Percentiles rank a stretch among this genome's conserved stretches.
phyloP scores from a whole-genome alignment of 2,797 vertebrate species.

The Malurus splendens region DNA sequence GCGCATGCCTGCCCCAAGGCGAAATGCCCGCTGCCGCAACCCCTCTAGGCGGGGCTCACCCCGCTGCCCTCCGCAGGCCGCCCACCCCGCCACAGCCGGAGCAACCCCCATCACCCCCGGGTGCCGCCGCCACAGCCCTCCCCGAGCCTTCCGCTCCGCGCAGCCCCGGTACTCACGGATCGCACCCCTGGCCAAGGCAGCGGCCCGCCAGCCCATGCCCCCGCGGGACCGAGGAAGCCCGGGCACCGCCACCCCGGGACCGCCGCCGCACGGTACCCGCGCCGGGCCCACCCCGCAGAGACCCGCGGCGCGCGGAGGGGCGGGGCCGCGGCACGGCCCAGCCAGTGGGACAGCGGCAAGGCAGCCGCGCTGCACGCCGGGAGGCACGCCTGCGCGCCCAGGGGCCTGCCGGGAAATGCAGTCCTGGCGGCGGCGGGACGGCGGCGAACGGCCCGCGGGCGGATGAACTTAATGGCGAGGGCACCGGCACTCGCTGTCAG shows the following conservation, averaged over 20 bases:
- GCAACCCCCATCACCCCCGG: not conserved
- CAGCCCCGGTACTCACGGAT: constrained; percentile 4
- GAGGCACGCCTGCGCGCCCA: not conserved
- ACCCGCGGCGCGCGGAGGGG: not conserved
- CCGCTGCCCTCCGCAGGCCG: not conserved
- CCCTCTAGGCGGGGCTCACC: not conserved
- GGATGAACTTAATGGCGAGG: accelerated
- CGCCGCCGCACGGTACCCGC: not conserved
- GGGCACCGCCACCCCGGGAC: accelerated
- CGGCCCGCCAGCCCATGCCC: not conserved
- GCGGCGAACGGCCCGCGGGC: accelerated
- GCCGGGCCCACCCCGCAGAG: not conserved
- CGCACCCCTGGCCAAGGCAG: not conserved
- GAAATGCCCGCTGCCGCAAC: not conserved
- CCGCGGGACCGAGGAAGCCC: not conserved
- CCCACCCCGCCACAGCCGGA: not conserved
- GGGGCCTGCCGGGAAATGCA: not conserved
- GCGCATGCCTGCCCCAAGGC: not conserved
- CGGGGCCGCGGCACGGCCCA: accelerated
- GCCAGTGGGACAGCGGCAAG: not conserved
- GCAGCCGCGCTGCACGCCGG: not conserved
- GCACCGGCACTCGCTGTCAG: accelerated
- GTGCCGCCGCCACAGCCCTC: not conserved
- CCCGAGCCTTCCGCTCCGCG: not conserved
- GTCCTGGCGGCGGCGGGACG: accelerated